phyloP scores from a whole-genome alignment of 2,888 invertebrate genomes.

The Thymelicus acteon region DNA sequence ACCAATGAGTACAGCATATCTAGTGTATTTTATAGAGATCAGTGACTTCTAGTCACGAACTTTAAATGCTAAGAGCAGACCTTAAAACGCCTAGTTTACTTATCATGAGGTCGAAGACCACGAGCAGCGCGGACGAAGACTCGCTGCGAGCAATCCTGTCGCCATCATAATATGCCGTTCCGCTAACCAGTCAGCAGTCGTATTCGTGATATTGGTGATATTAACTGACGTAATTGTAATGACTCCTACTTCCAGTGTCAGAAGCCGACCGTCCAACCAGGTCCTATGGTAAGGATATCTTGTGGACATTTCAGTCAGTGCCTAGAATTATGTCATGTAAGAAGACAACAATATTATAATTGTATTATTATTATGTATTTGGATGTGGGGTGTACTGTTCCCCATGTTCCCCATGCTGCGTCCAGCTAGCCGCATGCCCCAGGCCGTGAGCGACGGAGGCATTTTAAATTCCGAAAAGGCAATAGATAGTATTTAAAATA shows the following conservation, averaged over 20 bases:
- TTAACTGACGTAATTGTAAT: no score
- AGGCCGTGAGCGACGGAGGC: not conserved
- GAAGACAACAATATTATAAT: not conserved
- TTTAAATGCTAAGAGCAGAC: not conserved
- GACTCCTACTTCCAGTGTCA: no score
- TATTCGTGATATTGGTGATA: not conserved
- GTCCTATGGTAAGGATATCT: no score
- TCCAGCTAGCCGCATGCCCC: not conserved
- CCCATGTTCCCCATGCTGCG: not conserved
- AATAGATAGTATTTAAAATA: conserved; percentile 4
- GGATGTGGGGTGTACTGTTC: not conserved
- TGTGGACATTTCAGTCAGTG: no score
- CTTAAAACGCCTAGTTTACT: not conserved
- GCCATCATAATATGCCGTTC: not conserved
- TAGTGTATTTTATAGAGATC: conserved; percentile 6
- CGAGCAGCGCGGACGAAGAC: not conserved
- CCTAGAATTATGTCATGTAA: not conserved
- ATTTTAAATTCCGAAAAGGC: not conserved
- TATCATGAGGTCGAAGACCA: not conserved
- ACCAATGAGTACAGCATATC: not conserved
- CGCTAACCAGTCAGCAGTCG: not conserved
- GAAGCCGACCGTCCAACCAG: no score
- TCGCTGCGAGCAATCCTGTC: not conserved
- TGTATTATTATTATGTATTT: not conserved
- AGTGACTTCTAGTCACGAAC: not conserved